A percentile compares a stretch with the other conserved stretches of the same genome.
phyloP scores from a whole-genome alignment of 2,888 invertebrate genomes.

The Phengaris alcon region DNA sequence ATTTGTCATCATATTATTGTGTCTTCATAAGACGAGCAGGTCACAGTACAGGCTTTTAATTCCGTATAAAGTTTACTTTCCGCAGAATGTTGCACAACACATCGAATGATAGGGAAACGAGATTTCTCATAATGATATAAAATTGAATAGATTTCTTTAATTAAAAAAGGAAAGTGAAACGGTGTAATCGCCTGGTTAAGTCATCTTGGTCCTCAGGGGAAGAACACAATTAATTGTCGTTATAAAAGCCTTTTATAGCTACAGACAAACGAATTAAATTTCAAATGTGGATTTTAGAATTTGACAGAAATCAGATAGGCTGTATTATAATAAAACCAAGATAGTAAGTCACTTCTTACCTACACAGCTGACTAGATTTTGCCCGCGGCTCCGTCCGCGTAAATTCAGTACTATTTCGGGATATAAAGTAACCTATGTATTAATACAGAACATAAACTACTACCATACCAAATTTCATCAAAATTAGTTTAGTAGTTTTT shows the following conservation, averaged over 20 bases:
- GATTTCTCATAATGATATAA: conserved; percentile 20
- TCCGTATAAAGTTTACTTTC: conserved; percentile 1
- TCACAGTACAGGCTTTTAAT: conserved; percentile 4
- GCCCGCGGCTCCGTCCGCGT: too few species aligned
- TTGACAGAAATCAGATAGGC: not conserved
- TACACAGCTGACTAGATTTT: not conserved
- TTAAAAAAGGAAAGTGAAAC: conserved; percentile 4
- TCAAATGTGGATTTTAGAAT: not conserved
- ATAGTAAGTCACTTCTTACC: not conserved
- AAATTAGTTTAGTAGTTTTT: too few species aligned
- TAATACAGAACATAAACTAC: too few species aligned
- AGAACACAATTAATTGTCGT: too few species aligned
- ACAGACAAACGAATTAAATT: not conserved
- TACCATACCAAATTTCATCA: too few species aligned
- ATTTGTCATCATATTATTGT: not conserved
- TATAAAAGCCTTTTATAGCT: too few species aligned
- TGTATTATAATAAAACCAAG: not conserved
- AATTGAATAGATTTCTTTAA: conserved; percentile 20
- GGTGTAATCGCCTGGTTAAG: not conserved
- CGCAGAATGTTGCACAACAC: conserved; percentile 14
- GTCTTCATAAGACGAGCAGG: not conserved
- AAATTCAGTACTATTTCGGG: too few species aligned
- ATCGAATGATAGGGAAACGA: conserved; percentile 7
- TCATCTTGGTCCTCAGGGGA: conserved; percentile 7
- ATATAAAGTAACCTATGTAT: too few species aligned